A percentile compares a stretch with the other conserved stretches of the same genome.
Evolutionary conservation across 2,113 vertebrate genomes (phyloP).

Genomic region (Microcebus ravelobensis): DNA sequence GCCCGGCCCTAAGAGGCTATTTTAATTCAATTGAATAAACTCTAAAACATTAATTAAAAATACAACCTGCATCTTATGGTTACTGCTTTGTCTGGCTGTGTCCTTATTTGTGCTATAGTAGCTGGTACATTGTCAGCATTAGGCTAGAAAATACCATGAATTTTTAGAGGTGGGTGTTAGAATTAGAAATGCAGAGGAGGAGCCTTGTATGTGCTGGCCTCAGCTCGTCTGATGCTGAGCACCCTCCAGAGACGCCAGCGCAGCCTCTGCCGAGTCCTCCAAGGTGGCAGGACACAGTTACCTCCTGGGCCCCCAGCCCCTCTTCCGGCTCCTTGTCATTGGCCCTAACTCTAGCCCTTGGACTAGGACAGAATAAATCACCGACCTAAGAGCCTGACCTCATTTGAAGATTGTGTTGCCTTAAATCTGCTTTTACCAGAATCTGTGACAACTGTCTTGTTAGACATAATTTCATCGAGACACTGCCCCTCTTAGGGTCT

Average conservation of each 20-base stretch:
- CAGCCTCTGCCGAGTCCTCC: not conserved
- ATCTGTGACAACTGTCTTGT: not conserved
- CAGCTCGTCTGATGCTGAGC: fast-evolving
- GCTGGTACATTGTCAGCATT: not conserved
- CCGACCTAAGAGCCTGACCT: not conserved
- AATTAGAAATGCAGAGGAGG: not conserved
- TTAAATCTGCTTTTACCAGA: not conserved
- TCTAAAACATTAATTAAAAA: not conserved
- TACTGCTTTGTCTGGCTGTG: not conserved
- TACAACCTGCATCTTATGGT: not conserved
- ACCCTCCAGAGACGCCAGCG: not conserved
- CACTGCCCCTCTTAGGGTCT: not conserved
- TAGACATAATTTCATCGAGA: not conserved
- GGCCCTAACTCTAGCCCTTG: not conserved
- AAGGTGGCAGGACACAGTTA: not conserved
- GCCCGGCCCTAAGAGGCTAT: not conserved
- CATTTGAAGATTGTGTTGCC: not conserved
- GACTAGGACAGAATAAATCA: not conserved
- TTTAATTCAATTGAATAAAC: not conserved
- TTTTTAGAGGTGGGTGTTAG: not conserved
- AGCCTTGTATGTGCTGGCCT: fast-evolving
- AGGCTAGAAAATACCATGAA: not conserved
- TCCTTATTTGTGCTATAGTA: not conserved
- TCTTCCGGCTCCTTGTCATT: too few relatives aligned
- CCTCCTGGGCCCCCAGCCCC: not conserved